Base-by-base conservation (phyloP, 1,140 invertebrate species). In the Amphibalanus amphitrite region DNA sequence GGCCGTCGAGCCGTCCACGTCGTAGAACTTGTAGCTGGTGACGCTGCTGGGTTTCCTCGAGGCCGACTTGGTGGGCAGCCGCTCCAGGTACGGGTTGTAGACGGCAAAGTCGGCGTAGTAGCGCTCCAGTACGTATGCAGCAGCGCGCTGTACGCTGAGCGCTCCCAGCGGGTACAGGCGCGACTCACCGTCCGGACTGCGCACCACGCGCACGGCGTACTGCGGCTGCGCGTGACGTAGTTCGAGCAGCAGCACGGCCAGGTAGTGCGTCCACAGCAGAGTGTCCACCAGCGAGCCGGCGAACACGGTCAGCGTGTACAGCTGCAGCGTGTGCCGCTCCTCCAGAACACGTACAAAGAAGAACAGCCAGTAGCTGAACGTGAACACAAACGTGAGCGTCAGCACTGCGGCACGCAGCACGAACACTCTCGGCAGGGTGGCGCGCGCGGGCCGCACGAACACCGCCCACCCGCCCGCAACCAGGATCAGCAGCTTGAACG, bases 21-120 rank as follows among this genome's bases (percentile, higher is more conserved):
- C 93, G 80, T 98, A 98, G 80, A 97, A 95, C 78, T 98, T 97
- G 76, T 97, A 95, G 78, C 90, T 92, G 29, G 75, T 75, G 68
- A 71, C 76, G 38, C 64, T 71, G 17, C 73, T 72, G 70, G 75
- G 71, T 28, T 67, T 67, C n/a, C 65, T n/a, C 6, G 26, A 26
- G 38, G 73, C 74, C 79, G 91, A 92, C 29, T 90, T 89, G 69
- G 91, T 87, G 33, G 92, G 92, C 74, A 94, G 84, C 71, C 92
- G 86, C 79, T 97, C 93, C 74, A 98, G 83, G 78, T 97, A 97
- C 0, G 94, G 95, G 82, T 98, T 98, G 77, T 96, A 98, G 72
- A 95, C 92, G 0, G 91, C 87, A 81, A 99, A 98, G 78, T 97
- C 93, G 0, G 90, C 90, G 76, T 98, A 98, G 80, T 99, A 99